phyloP scores from a whole-genome alignment of 2,888 invertebrate genomes.

The Nomada ferruginata region DNA sequence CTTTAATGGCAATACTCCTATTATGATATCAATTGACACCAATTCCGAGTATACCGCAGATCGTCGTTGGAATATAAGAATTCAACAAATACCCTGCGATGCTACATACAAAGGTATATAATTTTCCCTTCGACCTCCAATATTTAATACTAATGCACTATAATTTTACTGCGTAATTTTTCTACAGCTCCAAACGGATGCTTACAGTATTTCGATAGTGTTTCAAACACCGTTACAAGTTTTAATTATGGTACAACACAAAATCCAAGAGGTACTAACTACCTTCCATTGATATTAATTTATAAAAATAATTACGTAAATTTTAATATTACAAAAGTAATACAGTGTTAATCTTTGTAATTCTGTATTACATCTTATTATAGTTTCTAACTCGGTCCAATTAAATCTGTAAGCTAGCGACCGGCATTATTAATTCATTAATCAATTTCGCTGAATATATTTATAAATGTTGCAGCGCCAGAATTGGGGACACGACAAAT shows the following conservation, averaged over 20 bases:
- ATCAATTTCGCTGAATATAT: neutral
- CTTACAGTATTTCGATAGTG: conserved; percentile 89
- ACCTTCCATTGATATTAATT: neutral
- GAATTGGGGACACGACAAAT: conserved; percentile 89
- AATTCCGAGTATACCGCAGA: conserved; percentile 86
- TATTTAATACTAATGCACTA: neutral
- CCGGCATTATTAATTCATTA: neutral
- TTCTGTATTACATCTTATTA: too few relatives aligned
- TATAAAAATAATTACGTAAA: neutral
- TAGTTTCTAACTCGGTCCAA: too few relatives aligned
- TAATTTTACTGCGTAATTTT: conserved; percentile 9
- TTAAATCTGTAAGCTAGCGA: neutral
- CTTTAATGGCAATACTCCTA: conserved; percentile 89
- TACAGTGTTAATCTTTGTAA: too few relatives aligned
- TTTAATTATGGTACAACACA: conserved; percentile 91
- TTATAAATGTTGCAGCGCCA: conserved; percentile 50
- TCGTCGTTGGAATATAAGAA: conserved; percentile 91
- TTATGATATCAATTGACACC: conserved; percentile 89
- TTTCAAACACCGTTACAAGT: conserved; percentile 88
- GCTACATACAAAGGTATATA: conserved; percentile 88
- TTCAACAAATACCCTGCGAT: conserved; percentile 90
- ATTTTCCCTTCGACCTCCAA: too few relatives aligned
- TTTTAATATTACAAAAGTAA: too few relatives aligned
- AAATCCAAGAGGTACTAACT: conserved; percentile 84
- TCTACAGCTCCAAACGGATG: conserved; percentile 91